Base-by-base conservation (phyloP, 2,113 vertebrate genomes). In the Lanius ludovicianus region DNA sequence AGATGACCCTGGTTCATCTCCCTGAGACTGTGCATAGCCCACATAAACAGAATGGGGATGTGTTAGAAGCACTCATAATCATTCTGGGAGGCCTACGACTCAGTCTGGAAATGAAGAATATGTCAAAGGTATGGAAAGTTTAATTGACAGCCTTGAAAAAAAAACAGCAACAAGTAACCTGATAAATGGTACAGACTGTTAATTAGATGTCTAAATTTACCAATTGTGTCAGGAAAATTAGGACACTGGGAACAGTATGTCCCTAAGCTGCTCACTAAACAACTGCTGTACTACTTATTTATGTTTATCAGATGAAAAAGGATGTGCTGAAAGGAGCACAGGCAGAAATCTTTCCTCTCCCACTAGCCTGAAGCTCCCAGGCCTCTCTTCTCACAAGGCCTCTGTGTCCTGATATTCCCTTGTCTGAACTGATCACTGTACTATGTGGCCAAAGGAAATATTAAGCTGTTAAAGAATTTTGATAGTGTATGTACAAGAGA, bases 151-250 rank as follows among this genome's bases (percentile, higher is more conserved):
- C 50, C 68, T 83, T 65, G 59, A 82, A 96, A 92, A 94, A 84
- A 88, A 55, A 4, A 0, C 33, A 69, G 70, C 78, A 78, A 85
- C 2, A 2, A 91, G 55, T 93, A 87, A 80, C 63, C 84, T 92
- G 95, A 74, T 90, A 93, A 94, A 90, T 90, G 88, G 68, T 68
- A 80, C 56, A 95, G 92, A 64, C 90, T 93, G 91, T 93, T 97
- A 94, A 96, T 96, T 95, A 95, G 82, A 95, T 88, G 75, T 96
- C 95, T 95, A 94, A 95, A 95, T 95, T 94, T 96, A 92, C 90
- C 91, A 83, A 56, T 77, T 95, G 79, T 96, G 92, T 96, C 93
- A 93, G 80, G 87, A 94, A 95, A 95, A 96, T 96, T 94, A 91
- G 87, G 93, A 84, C 68, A 91, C 74, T 80, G 79, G 94, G 95